Base-by-base conservation (phyloP, 2,797 vertebrate genomes). In the Cyclopterus lumpus region DNA sequence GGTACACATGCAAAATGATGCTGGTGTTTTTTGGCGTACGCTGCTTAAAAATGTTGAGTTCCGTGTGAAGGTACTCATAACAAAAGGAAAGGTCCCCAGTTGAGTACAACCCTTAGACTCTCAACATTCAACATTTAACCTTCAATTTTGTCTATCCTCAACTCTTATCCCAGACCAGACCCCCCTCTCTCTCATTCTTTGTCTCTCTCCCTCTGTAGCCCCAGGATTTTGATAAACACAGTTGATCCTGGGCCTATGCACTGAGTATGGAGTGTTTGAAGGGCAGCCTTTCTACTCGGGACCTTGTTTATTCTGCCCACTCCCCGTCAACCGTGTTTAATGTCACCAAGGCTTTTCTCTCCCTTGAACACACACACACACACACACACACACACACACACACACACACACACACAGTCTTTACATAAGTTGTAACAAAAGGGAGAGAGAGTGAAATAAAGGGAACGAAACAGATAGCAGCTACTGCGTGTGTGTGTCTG, bases 161-260 rank as follows among this genome's bases (percentile, higher is more conserved):
- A 2, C 64, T 57, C n/a, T 28, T 30, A 18, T 12, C 48, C 44
- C 36, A 24, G 57, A 30, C 44, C 22, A 6, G 6, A 18, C 46
- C 36, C 42, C 22, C 36, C 18, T 22, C 24, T 3, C 71, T 24
- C 46, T 32, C 65, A 34, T 61, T 71, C 79, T 86, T 73, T 80
- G 73, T 86, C 77, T 86, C 67, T 48, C 74, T 59, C 51, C 44
- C 75, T 88, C 77, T 78, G 57, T 88, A 77, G 89, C 81, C 84
- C 70, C 73, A 51, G 86, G 77, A 85, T 90, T 88, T 82, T 82
- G 87, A 90, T 91, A 95, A 95, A 95, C 93, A 94, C 67, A 77
- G 82, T 86, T 94, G 93, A 94, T 94, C 92, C 93, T 83, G 90
- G 88, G 90, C 88, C 92, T 91, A 88, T 89, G 86, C 82, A 22